Base-by-base conservation (phyloP, 2,113 vertebrate genomes). In the Isichthys henryi region DNA sequence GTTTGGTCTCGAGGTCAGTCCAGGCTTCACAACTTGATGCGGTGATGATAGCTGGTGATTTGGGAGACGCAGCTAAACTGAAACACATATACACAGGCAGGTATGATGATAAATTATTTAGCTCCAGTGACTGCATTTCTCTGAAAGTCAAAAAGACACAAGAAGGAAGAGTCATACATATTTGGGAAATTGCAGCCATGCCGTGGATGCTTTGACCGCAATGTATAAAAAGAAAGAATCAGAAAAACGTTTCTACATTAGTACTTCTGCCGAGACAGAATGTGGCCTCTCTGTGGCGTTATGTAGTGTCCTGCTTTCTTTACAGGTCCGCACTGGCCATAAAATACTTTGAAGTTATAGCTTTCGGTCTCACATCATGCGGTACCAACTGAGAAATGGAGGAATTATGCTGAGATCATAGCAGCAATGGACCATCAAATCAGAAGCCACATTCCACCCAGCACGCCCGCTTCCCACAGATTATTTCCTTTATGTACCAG, bases 401-500 rank as follows among this genome's bases (percentile, higher is more conserved):
- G n/a, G 9, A n/a, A 86, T 48, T 52, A n/a, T 13, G n/a, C 84
- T 15, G 23, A 27, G 23, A 86, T 46, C 23, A 53, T 4, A 86
- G 48, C 83, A 85, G 83, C 17, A 0, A 13, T n/a, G 10, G 83
- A 11, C 45, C 3, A 49, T 85, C 23, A 27, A 50, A 85, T 17
- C 39, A 52, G 84, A 86, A 86, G 84, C 84, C 84, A 86, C 23
- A 86, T 86, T 86, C 84, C 27, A 52, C n/a, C 21, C n/a, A 50
- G 46, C 43, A 9, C 0, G 2, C 48, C 84, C 23, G 11, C n/a
- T 27, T 27, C 3, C 46, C 84, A 49, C n/a, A 45, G 74, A 43
- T 17, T 43, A 80, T 80, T 82, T 77, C 31, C 70, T 39, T 84
- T 46, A 84, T 9, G 17, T 48, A 21, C 77, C 77, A 82, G 77